These are phyloP conservation scores for Malthinus seriepunctatus DNA, from an alignment of 2,888 invertebrate species.

Conservation along the genomic window DNA sequence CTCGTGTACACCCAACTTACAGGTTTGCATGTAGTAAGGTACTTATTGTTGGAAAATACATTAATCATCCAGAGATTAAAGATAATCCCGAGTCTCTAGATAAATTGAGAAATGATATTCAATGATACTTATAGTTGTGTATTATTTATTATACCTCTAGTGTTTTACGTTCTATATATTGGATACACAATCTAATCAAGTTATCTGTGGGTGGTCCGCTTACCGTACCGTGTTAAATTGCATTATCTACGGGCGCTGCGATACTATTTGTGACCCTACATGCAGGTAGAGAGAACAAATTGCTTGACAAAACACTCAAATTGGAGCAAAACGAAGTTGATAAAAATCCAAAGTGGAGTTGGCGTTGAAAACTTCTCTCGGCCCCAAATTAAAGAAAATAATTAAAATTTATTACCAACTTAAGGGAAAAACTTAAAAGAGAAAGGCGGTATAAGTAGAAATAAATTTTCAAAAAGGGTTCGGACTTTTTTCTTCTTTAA, in stretches of 20 bases:
- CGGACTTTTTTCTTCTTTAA: constrained; percentile 15
- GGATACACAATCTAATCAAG: constrained; percentile 24
- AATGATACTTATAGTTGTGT: constrained; percentile 15
- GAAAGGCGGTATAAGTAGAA: constrained; percentile 12
- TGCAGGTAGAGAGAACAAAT: constrained; percentile 22
- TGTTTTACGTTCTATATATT: constrained; percentile 16
- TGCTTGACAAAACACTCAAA: constrained; percentile 18
- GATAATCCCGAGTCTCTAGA: too few species aligned
- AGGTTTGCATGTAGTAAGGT: too few species aligned
- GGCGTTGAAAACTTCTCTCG: neutral
- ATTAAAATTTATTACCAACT: constrained; percentile 11
- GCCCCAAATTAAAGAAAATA: constrained; percentile 11
- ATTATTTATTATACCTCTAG: neutral
- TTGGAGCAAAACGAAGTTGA: constrained; percentile 7
- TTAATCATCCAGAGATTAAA: too few species aligned
- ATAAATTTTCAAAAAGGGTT: constrained; percentile 9
- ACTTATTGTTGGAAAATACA: too few species aligned
- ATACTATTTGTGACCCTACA: constrained; percentile 22
- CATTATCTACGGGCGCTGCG: constrained; percentile 20
- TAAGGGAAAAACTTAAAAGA: constrained; percentile 11
- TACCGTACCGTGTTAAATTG: constrained; percentile 24
- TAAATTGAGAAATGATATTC: neutral
- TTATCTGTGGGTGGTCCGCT: constrained; percentile 28
- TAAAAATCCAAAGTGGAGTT: neutral
- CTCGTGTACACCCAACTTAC: too few species aligned